Percentiles rank a stretch among this genome's conserved stretches.
phyloP scores from a whole-genome alignment of 2,113 vertebrate species.

The Nasalis larvatus region DNA sequence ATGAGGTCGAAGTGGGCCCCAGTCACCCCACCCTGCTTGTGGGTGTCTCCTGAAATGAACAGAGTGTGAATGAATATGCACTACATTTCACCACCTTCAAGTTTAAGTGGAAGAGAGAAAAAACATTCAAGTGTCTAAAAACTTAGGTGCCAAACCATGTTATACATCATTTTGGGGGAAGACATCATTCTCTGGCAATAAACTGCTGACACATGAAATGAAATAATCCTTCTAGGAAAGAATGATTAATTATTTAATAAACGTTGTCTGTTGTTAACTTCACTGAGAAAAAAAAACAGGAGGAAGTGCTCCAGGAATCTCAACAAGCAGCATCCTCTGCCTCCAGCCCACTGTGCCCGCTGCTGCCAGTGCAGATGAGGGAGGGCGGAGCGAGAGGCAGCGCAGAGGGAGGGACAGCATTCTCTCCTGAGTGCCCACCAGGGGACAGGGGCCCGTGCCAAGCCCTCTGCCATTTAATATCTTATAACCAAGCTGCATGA shows the following conservation, averaged over 20 bases:
- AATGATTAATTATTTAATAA: constrained; percentile 68
- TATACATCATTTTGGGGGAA: constrained; percentile 54
- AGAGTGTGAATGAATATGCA: background rate
- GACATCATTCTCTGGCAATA: constrained; percentile 46
- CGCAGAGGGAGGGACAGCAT: fast-evolving
- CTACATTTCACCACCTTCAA: background rate
- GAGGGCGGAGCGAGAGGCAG: fast-evolving
- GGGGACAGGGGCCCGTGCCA: background rate
- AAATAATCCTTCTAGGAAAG: constrained; percentile 58
- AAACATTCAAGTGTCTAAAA: constrained; percentile 7
- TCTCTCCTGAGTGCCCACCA: background rate
- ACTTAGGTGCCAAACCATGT: background rate
- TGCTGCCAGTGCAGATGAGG: background rate
- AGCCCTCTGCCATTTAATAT: background rate
- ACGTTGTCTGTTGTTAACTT: constrained; percentile 14
- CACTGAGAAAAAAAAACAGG: background rate
- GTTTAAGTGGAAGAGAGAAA: background rate
- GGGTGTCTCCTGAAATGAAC: background rate
- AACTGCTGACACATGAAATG: constrained; percentile 66
- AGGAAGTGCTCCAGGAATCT: background rate
- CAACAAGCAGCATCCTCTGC: background rate
- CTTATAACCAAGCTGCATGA: background rate
- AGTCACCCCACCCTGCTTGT: fast-evolving
- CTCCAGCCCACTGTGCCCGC: fast-evolving
- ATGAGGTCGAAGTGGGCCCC: background rate